Evolutionary conservation across 2,113 vertebrate genomes (phyloP), one percentile per base, ranked within the genome.

Genomic region (Corydoras maculifer): DNA sequence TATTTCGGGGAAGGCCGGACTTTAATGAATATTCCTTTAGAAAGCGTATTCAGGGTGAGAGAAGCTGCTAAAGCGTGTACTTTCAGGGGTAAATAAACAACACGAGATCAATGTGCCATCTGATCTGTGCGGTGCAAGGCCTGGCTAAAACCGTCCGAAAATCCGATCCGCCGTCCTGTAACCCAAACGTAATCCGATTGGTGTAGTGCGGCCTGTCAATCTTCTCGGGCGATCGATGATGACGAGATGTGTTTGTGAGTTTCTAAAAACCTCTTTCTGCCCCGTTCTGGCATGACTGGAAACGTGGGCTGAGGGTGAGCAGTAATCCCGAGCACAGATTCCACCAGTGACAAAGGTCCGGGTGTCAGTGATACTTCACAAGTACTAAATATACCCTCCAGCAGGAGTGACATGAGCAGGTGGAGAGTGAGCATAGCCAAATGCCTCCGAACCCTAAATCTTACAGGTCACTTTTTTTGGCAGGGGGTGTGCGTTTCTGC

Each of bases 341-440:
- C 88, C 91, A 92, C 82, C 75, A 79, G 87, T 94, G 90, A 94
- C 92, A 95, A 93, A 94, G 91, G 91, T 94, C 91, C 92, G 86
- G 79, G 85, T 91, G 93, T 93, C 89, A 94, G 87, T 84, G 92
- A 96, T 97, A 94, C 92, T 90, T 91, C 90, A 85, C 85, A 91
- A 89, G 61, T 89, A 92, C 93, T 97, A 97, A 95, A 96, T 97
- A 93, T 98, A 97, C 88, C 79, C 69, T 6, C 65, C 14, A 43
- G 60, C 48, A 55, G 64, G 93, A 99, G 83, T 94, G 96, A 94
- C 91, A 87, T 87, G 82, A 84, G 69, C 96, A 99, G 96, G 93
- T 98, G 96, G 86, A 82, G 80, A 79, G 76, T 78, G 53, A 74
- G 70, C 69, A 69, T 85, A 91, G 91, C 89, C 91, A 92, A 91